Conservation (phyloP, 2,888 invertebrate species). For the Electrophaes corylata region DNA sequence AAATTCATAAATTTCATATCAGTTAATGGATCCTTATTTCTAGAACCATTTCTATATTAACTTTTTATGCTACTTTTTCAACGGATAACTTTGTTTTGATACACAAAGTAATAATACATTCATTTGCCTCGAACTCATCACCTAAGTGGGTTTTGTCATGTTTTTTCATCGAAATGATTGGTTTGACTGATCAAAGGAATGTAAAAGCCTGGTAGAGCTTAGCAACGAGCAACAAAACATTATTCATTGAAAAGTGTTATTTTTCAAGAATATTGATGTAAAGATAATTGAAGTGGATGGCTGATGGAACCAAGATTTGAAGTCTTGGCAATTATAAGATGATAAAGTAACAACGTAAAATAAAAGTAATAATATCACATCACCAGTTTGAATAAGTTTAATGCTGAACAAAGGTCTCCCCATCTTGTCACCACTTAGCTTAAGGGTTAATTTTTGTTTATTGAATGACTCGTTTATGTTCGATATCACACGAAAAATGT, state of each 20-base stretch:
- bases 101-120: conserved; percentile 7
- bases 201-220: conserved; percentile 13
- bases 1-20: conserved; percentile 25
- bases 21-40: conserved; percentile 22
- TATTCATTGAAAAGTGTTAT: conserved; percentile 21
- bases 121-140: conserved; percentile 44
- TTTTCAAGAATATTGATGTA: conserved; percentile 24
- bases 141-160: conserved; percentile 53
- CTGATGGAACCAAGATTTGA: background rate
- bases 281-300: conserved; percentile 16
- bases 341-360: too few relatives aligned
- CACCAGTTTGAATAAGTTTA: too few relatives aligned
- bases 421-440: too few relatives aligned
- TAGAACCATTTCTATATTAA: conserved; percentile 11
- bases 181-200: conserved; percentile 39
- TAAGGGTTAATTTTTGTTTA: too few relatives aligned
- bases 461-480: too few relatives aligned
- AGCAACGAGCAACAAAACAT: conserved; percentile 22
- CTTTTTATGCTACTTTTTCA: conserved; percentile 13
- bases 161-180: conserved; percentile 47
- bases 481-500: too few relatives aligned
- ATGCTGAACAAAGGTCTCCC: too few relatives aligned
- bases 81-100: background rate
- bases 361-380: too few relatives aligned
- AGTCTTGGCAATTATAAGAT: background rate